These are phyloP conservation scores for Drosophila athabasca DNA, from an alignment of 1,140 invertebrate genomes.

Conservation along the genomic window DNA sequence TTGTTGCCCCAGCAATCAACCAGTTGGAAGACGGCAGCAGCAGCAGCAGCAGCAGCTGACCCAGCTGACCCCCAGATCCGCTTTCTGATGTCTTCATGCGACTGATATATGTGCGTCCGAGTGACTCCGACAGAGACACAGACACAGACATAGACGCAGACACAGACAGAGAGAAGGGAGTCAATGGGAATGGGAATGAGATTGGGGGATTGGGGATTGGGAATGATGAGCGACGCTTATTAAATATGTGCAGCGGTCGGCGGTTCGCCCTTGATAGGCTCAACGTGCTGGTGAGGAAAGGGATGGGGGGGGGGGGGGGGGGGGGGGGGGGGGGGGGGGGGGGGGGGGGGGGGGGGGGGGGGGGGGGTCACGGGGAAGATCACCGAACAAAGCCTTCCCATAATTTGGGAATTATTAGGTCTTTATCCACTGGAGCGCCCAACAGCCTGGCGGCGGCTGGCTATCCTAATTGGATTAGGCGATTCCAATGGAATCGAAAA, in stretches of 20 bases:
- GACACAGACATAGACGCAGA: too few relatives aligned
- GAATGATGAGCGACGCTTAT: conserved; percentile 74
- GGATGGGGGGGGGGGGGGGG: too few relatives aligned
- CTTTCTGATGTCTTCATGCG: conserved; percentile 68
- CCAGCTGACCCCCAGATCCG: conserved; percentile 52
- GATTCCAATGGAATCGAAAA: conserved; percentile 72
- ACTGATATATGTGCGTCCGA: conserved; percentile 49
- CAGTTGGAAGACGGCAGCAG: conserved; percentile 29
- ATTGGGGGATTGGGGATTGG: conserved; percentile 38
- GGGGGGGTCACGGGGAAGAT: not conserved
- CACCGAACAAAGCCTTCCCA: conserved; percentile 65
- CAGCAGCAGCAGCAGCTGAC: conserved; percentile 48
- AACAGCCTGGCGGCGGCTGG: conserved; percentile 34
- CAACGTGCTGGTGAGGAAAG: too few relatives aligned
- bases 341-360: too few relatives aligned
- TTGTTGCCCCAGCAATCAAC: conserved; percentile 46
- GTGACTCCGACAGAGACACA: not conserved
- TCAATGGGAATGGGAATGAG: not conserved
- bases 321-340: too few relatives aligned
- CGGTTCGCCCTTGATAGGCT: conserved; percentile 27
- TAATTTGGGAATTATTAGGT: conserved; percentile 65
- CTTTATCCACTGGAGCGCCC: conserved; percentile 39
- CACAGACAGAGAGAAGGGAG: too few relatives aligned
- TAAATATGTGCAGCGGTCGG: conserved; percentile 69
- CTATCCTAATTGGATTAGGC: conserved; percentile 75